phyloP scores from a whole-genome alignment of 2,888 invertebrate species.

The Apodemia hepburni region DNA sequence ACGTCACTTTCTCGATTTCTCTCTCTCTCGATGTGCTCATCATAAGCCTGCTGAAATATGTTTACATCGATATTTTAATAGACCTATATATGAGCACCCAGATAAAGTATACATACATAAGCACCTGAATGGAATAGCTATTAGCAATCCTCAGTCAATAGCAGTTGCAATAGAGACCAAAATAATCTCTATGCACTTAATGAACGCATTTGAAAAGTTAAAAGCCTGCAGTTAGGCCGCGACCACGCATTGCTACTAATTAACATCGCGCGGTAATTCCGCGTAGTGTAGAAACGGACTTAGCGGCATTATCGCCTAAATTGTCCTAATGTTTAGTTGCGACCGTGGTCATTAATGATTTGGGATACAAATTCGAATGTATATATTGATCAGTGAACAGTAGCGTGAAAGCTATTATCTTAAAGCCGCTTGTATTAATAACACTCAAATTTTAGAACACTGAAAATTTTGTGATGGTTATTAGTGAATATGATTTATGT shows the following conservation, averaged over 20 bases:
- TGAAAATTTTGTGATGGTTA: background rate
- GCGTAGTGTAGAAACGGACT: conserved; percentile 63
- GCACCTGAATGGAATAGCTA: conserved; percentile 38
- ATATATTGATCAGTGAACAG: conserved; percentile 1
- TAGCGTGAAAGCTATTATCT: background rate
- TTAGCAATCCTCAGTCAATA: conserved; percentile 57
- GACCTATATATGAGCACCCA: background rate
- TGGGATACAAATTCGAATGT: conserved; percentile 38
- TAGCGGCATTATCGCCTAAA: conserved; percentile 73
- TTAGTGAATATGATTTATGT: background rate
- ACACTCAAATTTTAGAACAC: background rate
- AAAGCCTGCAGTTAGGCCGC: conserved; percentile 63
- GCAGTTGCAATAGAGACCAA: conserved; percentile 44
- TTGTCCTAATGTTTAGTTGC: conserved; percentile 75
- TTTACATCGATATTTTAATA: background rate
- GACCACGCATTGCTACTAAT: conserved; percentile 58
- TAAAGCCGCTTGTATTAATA: background rate
- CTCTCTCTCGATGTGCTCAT: no score
- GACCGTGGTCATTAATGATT: conserved; percentile 52
- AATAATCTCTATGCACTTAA: conserved; percentile 62
- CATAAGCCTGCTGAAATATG: no score
- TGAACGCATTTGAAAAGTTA: conserved; percentile 76
- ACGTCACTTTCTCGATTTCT: no score
- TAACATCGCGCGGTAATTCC: conserved; percentile 59
- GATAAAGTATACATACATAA: conserved; percentile 28